Conservation (phyloP, 2,113 vertebrate genomes). For the Urocynchramus pylzowi region DNA sequence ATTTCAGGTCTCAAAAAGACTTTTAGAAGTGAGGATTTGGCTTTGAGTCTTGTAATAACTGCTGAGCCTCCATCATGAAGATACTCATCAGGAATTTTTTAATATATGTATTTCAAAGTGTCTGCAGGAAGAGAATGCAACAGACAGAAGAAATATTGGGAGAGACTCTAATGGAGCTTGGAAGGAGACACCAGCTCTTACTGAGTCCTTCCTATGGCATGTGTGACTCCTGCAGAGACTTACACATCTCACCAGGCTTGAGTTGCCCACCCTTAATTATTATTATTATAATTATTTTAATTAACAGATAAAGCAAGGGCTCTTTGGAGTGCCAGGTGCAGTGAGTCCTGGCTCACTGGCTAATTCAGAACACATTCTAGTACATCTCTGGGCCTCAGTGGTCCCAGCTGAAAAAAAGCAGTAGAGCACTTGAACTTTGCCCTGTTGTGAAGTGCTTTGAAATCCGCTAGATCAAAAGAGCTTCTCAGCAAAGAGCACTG, state of each 20-base stretch:
- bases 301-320: neutral
- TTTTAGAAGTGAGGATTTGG: neutral
- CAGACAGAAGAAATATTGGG: neutral
- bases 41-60: neutral
- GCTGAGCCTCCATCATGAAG: neutral
- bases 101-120: neutral
- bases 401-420: neutral
- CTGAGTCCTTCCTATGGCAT: neutral
- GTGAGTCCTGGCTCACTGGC: rapidly evolving
- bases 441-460: neutral
- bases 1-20: neutral
- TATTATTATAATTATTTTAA: neutral
- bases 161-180: neutral
- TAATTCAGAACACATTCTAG: neutral
- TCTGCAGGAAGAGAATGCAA: neutral
- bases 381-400: neutral
- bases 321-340: neutral
- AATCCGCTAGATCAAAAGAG: neutral
- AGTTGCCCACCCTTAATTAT: neutral
- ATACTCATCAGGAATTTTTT: neutral
- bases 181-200: neutral
- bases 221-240: neutral
- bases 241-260: neutral
- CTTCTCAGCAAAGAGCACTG: neutral
- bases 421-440: neutral